A percentile compares a stretch with the other conserved stretches of the same genome.
These are phyloP conservation scores for Caenorhabditis panamensis DNA, from an alignment of 2,888 invertebrate genomes.

Conservation along the genomic window DNA sequence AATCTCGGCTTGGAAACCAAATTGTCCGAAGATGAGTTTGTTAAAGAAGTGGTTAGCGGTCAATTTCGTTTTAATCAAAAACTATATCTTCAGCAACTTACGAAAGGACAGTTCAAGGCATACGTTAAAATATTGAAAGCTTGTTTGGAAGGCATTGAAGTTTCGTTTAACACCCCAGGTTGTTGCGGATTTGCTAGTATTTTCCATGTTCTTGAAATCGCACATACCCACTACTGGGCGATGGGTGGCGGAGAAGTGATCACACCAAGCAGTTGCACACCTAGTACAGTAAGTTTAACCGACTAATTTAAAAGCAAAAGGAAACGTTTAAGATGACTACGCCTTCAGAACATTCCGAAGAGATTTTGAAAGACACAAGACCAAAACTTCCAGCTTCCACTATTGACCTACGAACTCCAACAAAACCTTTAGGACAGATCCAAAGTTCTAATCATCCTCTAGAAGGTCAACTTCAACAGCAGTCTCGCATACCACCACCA, in stretches of 20 bases:
- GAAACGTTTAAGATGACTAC: constrained; percentile 46
- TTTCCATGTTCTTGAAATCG: constrained; percentile 96
- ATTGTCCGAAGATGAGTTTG: constrained; percentile 92
- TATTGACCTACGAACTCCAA: constrained; percentile 67
- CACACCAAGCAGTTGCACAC: constrained; percentile 61
- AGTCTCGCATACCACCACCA: constrained; percentile 60
- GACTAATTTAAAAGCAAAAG: neutral
- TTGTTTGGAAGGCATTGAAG: constrained; percentile 91
- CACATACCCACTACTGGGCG: constrained; percentile 95
- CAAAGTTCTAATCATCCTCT: neutral
- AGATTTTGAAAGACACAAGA: constrained; percentile 32
- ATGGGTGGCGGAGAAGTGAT: constrained; percentile 65
- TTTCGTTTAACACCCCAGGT: constrained; percentile 85
- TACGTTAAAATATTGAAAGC: constrained; percentile 94
- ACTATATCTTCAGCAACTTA: constrained; percentile 86
- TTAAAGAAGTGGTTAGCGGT: constrained; percentile 92
- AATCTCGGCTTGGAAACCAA: constrained; percentile 94
- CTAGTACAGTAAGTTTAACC: constrained; percentile 56
- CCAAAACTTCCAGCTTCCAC: constrained; percentile 68
- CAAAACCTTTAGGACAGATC: constrained; percentile 62
- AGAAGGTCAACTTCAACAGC: neutral
- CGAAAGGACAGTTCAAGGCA: constrained; percentile 95
- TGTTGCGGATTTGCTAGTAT: constrained; percentile 95
- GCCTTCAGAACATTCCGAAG: constrained; percentile 34
- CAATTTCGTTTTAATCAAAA: neutral